Percentiles rank a stretch among this genome's conserved stretches.
Evolutionary conservation across 2,797 vertebrate genomes (phyloP).

Genomic region (Enteromius radiatus): DNA sequence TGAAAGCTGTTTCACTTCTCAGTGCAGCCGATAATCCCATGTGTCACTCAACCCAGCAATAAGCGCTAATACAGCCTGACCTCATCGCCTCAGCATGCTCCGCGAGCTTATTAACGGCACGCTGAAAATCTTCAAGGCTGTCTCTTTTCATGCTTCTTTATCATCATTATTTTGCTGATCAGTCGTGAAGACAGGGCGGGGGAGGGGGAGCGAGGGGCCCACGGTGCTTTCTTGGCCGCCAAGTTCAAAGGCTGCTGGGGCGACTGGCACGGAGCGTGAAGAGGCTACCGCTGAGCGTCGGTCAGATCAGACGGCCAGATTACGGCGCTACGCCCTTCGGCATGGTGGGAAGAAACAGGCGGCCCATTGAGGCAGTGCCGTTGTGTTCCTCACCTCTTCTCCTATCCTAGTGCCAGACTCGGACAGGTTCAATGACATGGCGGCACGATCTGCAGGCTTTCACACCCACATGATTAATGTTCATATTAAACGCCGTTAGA

Average conservation of each 20-base stretch:
- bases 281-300: constrained; percentile 66
- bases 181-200: constrained; percentile 65
- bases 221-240: constrained; percentile 70
- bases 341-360: constrained; percentile 48
- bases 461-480: constrained; percentile 11
- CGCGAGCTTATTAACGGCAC: constrained; percentile 71
- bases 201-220: constrained; percentile 9
- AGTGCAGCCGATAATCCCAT: constrained; percentile 67
- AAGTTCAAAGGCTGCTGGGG: constrained; percentile 73
- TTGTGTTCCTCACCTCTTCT: constrained; percentile 21
- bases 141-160: constrained; percentile 69
- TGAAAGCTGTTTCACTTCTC: constrained; percentile 72
- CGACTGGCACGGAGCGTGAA: constrained; percentile 63
- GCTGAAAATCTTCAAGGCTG: constrained; percentile 72
- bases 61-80: constrained; percentile 71
- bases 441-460: not conserved
- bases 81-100: constrained; percentile 66
- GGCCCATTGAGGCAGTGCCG: constrained; percentile 41
- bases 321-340: constrained; percentile 17
- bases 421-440: constrained; percentile 1
- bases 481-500: constrained; percentile 1
- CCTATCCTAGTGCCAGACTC: constrained; percentile 6
- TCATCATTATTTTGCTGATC: constrained; percentile 75
- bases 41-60: constrained; percentile 77
- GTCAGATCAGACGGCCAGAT: constrained; percentile 65